Percentiles rank a stretch among this genome's conserved stretches.
These are phyloP conservation scores for Hirtodrosophila alboralis DNA, from an alignment of 2,888 invertebrate species.

Conservation along the genomic window DNA sequence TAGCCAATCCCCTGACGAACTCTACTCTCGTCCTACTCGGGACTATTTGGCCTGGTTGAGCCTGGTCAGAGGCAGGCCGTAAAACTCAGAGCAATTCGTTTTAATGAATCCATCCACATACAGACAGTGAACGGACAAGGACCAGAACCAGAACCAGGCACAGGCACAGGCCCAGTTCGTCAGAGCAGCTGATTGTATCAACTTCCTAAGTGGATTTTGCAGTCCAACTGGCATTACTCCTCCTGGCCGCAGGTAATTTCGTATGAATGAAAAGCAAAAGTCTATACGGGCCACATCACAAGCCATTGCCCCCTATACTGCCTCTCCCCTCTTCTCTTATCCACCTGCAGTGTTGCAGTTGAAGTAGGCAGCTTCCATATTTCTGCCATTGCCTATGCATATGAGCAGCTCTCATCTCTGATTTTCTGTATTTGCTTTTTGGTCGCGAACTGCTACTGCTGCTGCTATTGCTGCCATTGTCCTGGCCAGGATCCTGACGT, in stretches of 20 bases:
- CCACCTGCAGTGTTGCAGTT: slow-evolving; percentile 20
- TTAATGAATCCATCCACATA: slow-evolving; percentile 79
- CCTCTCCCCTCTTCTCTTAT: neutral
- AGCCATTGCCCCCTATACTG: neutral
- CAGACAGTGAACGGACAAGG: slow-evolving; percentile 42
- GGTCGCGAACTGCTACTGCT: slow-evolving; percentile 19
- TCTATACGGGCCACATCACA: slow-evolving; percentile 43
- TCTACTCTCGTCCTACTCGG: slow-evolving; percentile 20
- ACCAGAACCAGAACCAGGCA: slow-evolving; percentile 2
- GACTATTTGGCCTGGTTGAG: slow-evolving; percentile 50
- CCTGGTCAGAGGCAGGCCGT: slow-evolving; percentile 47
- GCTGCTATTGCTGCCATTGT: too few relatives aligned
- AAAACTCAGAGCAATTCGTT: slow-evolving; percentile 78
- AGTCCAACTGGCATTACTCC: slow-evolving; percentile 80
- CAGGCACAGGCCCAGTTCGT: slow-evolving; percentile 35
- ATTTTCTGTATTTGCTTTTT: slow-evolving; percentile 35
- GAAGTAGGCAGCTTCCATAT: slow-evolving; percentile 24
- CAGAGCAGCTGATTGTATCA: slow-evolving; percentile 78
- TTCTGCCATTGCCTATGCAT: slow-evolving; percentile 54
- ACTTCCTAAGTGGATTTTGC: slow-evolving; percentile 80
- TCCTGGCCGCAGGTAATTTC: slow-evolving; percentile 81
- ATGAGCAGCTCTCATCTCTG: slow-evolving; percentile 41
- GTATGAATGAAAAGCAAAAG: slow-evolving; percentile 79
- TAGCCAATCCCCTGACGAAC: slow-evolving; percentile 45
- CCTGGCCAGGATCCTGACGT: slow-evolving; percentile 23